These are phyloP conservation scores for Polyploca ridens DNA, from an alignment of 2,888 invertebrate genomes.

Conservation along the genomic window DNA sequence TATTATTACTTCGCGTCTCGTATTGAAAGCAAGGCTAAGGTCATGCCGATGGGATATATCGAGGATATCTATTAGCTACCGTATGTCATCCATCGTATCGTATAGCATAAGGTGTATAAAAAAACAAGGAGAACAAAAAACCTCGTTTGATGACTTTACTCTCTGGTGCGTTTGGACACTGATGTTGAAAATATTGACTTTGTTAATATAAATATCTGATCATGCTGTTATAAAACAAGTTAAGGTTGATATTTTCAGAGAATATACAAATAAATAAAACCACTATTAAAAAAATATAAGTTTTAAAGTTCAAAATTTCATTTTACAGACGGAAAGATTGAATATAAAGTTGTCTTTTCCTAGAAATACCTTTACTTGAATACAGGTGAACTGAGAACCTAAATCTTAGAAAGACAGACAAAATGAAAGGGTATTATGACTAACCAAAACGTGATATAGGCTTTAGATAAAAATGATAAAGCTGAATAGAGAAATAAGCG, in stretches of 20 bases:
- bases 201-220: no score
- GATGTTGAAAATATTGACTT: no score
- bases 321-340: not conserved
- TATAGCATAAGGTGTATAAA: not conserved
- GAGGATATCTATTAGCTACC: not conserved
- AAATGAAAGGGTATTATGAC: not conserved
- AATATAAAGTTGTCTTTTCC: not conserved
- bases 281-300: no score
- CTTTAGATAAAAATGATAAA: no score
- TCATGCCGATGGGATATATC: not conserved
- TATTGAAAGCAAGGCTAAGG: slow-evolving; percentile 31
- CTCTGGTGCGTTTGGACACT: no score
- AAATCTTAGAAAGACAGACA: not conserved
- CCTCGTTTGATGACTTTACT: not conserved
- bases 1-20: slow-evolving; percentile 28
- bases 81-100: not conserved
- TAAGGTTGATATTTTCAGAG: no score
- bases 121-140: no score
- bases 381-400: slow-evolving; percentile 1
- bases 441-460: not conserved
- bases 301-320: no score
- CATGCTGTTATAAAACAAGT: no score
- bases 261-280: no score
- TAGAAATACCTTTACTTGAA: not conserved
- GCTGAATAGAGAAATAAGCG: not conserved